Evolutionary conservation across 2,113 vertebrate genomes (phyloP), one percentile per base, ranked within the genome.

Genomic region (Nicator chloris): DNA sequence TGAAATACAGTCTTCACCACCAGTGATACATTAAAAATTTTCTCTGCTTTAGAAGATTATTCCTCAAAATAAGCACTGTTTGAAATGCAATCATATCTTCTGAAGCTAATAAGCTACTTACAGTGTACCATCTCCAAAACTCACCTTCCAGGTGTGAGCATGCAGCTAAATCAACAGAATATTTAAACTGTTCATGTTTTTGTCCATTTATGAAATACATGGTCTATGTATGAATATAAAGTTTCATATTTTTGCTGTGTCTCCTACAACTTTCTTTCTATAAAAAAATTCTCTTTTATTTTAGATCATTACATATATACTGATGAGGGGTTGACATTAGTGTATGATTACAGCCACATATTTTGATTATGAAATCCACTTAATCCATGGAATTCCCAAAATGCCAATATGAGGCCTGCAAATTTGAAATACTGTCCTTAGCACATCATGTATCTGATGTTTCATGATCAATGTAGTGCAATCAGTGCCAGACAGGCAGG

Each of bases 311-410:
- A 18, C 12, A 31, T 27, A 30, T 16, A 80, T 47, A 76, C 14
- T 2, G 5, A 14, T 4, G 9, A 80, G 28, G 2, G 4, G 10
- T 1, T 69, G 28, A n/a, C 11, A 79, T 33, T 13, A 30, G 7
- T 6, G 27, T 64, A 51, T 71, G 82, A 60, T 50, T 51, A 80
- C 9, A 80, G 22, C 1, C 45, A 56, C 8, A 15, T 12, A 39
- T 44, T 90, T 72, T 71, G 30, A 51, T 66, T 39, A 63, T 16
- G 27, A 79, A 76, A 60, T 47, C 35, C 13, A 65, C 27, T 68
- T 42, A 76, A 80, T 20, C 9, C 57, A 37, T 5, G 22, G 15
- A 85, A 71, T 33, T 60, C 13, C 47, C 8, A 11, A 82, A 92
- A 60, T 31, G 31, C 11, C 50, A 84, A 20, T 24, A 56, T 5